Evolutionary conservation across 2,888 invertebrate genomes (phyloP), one percentile per base, ranked within the genome.

Genomic region (Anticlea derivata): DNA sequence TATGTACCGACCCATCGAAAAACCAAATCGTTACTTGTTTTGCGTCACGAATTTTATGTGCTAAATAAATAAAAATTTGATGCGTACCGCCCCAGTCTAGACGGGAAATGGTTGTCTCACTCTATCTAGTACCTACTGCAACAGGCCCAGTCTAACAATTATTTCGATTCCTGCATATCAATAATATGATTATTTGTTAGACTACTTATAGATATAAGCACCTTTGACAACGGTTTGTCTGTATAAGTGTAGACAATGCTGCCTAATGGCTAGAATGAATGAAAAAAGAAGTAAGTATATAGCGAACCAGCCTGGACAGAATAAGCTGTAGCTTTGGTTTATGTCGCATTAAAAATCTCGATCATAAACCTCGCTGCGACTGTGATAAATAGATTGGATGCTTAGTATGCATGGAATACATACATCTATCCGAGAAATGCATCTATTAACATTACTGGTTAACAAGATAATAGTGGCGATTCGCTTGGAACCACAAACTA

Each of bases 11-110:
- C 58, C 65, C 68, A 66, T 68, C 68, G 68, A 76, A 80, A 75
- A 69, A 60, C 69, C 67, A 13, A 53, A 39, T 64, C 69, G 68
- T 75, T 73, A 68, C 75, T 78, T 78, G 80, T 80, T 82, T 76
- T 80, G 80, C 82, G 80, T 81, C 80, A 76, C 60, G 63, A 65
- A 58, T 79, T 83, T 86, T 81, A 83, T 74, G 79, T 56, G 77
- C 74, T 71, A 80, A 78, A 83, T 83, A 83, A 83, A 83, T 83
- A 83, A 83, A 76, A 66, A 81, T 86, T 83, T 83, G 76, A 80
- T 83, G 82, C 67, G 66, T 60, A 50, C 66, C 17, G 7, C 12
- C 20, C 24, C 8, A 53, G 48, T 39, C 13, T 1, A 50, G 0
- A 8, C 1, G 1, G 5, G 6, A 12, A 11, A 7, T n/a, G 22